Evolutionary conservation across 2,888 invertebrate species (phyloP).

Genomic region (Netelia inedita): DNA sequence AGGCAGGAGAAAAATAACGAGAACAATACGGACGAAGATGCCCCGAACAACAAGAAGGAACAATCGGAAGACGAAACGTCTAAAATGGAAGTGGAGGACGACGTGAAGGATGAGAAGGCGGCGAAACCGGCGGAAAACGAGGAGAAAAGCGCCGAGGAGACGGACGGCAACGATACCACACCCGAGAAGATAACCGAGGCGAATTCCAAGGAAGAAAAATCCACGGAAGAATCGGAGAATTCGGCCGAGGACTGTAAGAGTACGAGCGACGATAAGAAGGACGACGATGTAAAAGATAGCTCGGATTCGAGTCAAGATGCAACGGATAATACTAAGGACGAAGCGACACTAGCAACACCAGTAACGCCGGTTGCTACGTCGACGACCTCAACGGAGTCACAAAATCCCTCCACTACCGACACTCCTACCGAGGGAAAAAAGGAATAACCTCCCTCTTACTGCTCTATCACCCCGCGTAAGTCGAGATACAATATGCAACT

Average conservation of each 20-base stretch:
- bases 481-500: slow-evolving; percentile 16
- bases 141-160: slow-evolving; percentile 72
- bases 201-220: slow-evolving; percentile 82
- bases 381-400: slow-evolving; percentile 76
- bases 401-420: slow-evolving; percentile 77
- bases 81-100: slow-evolving; percentile 82
- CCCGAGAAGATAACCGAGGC: slow-evolving; percentile 75
- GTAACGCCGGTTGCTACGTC: slow-evolving; percentile 74
- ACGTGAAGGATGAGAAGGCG: slow-evolving; percentile 78
- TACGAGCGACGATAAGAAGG: slow-evolving; percentile 78
- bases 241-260: slow-evolving; percentile 69
- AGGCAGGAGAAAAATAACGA: slow-evolving; percentile 82
- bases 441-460: slow-evolving; percentile 78
- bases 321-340: slow-evolving; percentile 70
- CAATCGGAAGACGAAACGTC: slow-evolving; percentile 79
- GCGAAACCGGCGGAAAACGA: slow-evolving; percentile 74
- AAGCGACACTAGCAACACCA: slow-evolving; percentile 58
- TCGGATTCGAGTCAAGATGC: slow-evolving; percentile 83
- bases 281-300: slow-evolving; percentile 80
- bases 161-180: slow-evolving; percentile 75
- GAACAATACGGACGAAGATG: slow-evolving; percentile 81
- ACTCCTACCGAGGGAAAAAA: slow-evolving; percentile 81
- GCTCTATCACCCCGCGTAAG: slow-evolving; percentile 70
- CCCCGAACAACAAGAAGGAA: slow-evolving; percentile 80
- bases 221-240: slow-evolving; percentile 79